Evolutionary conservation across 2,888 invertebrate genomes (phyloP).

Genomic region (Zygaena filipendulae): DNA sequence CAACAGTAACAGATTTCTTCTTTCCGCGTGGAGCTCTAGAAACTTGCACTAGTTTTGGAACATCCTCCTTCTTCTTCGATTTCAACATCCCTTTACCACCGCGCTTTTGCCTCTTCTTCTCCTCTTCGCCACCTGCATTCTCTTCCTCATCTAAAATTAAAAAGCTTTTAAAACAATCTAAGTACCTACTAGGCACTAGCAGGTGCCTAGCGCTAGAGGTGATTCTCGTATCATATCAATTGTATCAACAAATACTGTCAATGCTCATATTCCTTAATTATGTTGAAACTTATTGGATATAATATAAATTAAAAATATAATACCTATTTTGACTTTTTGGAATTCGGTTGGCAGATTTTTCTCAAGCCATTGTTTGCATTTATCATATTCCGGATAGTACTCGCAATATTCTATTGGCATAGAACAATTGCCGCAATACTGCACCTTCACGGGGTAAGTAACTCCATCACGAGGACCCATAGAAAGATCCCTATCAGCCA

Average conservation of each 20-base stretch:
- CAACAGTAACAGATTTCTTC: conserved; percentile 98
- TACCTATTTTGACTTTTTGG: conserved; percentile 84
- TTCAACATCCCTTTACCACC: conserved; percentile 97
- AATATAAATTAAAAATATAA: no score
- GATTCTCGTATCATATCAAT: no score
- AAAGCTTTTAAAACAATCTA: not conserved
- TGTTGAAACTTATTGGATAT: no score
- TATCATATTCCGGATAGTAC: conserved; percentile 97
- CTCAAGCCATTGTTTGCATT: conserved; percentile 97
- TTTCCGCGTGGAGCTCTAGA: conserved; percentile 95
- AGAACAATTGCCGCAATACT: conserved; percentile 94
- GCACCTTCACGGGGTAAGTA: conserved; percentile 83
- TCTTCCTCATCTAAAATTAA: conserved; percentile 66
- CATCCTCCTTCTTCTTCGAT: conserved; percentile 93
- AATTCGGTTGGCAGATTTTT: conserved; percentile 94
- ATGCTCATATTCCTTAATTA: no score
- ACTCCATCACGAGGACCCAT: conserved; percentile 78
- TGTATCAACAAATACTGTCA: no score
- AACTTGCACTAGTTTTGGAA: conserved; percentile 85
- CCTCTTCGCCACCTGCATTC: conserved; percentile 84
- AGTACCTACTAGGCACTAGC: no score
- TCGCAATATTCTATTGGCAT: conserved; percentile 99
- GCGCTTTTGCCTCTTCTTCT: conserved; percentile 95
- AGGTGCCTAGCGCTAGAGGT: no score
- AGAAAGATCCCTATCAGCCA: conserved; percentile 69